phyloP scores from a whole-genome alignment of 1,140 invertebrate species.

The Drosophila parvula region DNA sequence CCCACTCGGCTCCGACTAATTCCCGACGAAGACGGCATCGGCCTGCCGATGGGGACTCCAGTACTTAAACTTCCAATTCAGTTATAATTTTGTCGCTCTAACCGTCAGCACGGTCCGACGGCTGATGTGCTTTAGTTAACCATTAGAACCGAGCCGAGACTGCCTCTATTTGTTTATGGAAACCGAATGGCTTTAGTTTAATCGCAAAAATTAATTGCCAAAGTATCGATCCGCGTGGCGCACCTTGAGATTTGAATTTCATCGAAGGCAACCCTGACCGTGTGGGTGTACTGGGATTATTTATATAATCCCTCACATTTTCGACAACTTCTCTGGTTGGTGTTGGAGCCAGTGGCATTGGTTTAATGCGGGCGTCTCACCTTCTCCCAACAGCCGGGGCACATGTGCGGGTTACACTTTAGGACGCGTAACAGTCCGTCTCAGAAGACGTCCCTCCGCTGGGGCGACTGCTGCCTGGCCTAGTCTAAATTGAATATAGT shows the following conservation, averaged over 20 bases:
- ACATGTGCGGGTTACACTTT: constrained; percentile 97
- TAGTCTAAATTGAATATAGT: constrained; percentile 8
- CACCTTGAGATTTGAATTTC: constrained; percentile 26
- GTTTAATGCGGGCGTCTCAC: constrained; percentile 67
- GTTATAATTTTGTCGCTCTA: constrained; percentile 80
- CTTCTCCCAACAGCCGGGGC: constrained; percentile 84
- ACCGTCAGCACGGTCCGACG: constrained; percentile 69
- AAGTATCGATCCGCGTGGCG: constrained; percentile 32
- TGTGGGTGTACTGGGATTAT: constrained; percentile 13
- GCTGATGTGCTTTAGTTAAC: constrained; percentile 47
- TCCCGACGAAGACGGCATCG: constrained; percentile 36
- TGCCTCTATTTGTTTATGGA: constrained; percentile 50
- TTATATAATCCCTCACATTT: constrained; percentile 22
- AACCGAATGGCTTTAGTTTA: constrained; percentile 33
- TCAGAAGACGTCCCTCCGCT: constrained; percentile 96
- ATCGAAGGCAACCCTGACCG: background rate
- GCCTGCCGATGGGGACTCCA: constrained; percentile 72
- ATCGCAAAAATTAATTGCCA: constrained; percentile 29
- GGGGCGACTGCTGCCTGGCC: constrained; percentile 92
- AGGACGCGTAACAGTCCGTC: constrained; percentile 97
- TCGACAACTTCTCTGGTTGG: constrained; percentile 17
- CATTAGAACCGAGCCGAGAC: constrained; percentile 21
- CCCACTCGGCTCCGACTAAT: constrained; percentile 32
- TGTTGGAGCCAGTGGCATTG: constrained; percentile 16
- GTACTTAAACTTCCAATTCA: constrained; percentile 82